phyloP scores from a whole-genome alignment of 1,140 invertebrate species.

The Zaprionus nigranus region DNA sequence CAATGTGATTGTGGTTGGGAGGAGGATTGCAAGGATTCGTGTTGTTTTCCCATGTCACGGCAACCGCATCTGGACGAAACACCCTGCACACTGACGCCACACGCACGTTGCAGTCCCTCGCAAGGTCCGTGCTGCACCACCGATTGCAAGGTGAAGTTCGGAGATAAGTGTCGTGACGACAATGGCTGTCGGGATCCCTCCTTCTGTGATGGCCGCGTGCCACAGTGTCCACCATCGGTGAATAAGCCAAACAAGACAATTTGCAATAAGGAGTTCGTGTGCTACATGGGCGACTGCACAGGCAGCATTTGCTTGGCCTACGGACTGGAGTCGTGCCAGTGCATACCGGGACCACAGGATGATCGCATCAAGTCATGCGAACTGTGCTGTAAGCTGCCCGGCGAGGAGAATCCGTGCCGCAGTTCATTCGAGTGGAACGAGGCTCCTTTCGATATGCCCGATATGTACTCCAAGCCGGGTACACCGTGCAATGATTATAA shows the following conservation, averaged over 20 bases:
- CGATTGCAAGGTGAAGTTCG: constrained; percentile 93
- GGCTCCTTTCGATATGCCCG: constrained; percentile 94
- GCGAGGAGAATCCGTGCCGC: constrained; percentile 91
- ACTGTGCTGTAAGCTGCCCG: constrained; percentile 94
- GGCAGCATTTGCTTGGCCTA: constrained; percentile 97
- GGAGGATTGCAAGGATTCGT: constrained; percentile 96
- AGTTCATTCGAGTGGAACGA: constrained; percentile 97
- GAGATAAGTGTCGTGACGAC: constrained; percentile 95
- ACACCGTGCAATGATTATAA: constrained; percentile 99
- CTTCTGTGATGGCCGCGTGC: constrained; percentile 93
- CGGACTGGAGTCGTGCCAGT: constrained; percentile 98
- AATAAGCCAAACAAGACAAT: constrained; percentile 97
- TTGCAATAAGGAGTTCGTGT: constrained; percentile 97
- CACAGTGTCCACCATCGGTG: constrained; percentile 94
- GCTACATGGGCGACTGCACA: constrained; percentile 97
- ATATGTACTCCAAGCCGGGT: constrained; percentile 96
- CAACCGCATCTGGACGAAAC: constrained; percentile 90
- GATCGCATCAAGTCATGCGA: constrained; percentile 94
- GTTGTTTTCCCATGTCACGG: constrained; percentile 95
- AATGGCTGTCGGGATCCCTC: constrained; percentile 96
- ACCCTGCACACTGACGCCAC: constrained; percentile 93
- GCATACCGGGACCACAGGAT: constrained; percentile 90
- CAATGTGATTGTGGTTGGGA: constrained; percentile 99
- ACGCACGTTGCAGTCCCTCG: constrained; percentile 81
- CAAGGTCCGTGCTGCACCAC: constrained; percentile 98